Evolutionary conservation across 2,888 invertebrate species (phyloP).

Genomic region (Scotopteryx bipunctaria): DNA sequence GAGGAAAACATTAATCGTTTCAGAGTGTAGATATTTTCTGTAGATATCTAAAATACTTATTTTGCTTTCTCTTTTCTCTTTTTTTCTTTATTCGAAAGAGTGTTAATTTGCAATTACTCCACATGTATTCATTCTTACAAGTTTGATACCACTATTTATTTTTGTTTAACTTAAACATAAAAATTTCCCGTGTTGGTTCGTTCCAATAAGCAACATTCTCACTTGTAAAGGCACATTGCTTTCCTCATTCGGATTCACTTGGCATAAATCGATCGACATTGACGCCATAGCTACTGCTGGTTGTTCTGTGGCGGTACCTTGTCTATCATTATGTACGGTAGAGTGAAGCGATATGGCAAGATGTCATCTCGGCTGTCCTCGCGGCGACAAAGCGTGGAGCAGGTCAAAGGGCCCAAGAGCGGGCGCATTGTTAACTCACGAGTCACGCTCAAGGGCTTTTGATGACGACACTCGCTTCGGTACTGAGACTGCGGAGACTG

Average conservation of each 20-base stretch:
- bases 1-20: conserved; percentile 64
- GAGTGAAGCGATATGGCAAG: conserved; percentile 45
- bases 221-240: background rate
- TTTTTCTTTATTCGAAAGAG: too few relatives aligned
- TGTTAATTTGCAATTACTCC: too few relatives aligned
- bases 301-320: conserved; percentile 2
- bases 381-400: conserved; percentile 72
- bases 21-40: conserved; percentile 28
- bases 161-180: background rate
- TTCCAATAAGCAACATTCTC: conserved; percentile 5
- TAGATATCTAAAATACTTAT: conserved; percentile 1
- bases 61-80: too few relatives aligned
- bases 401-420: conserved; percentile 73
- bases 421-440: conserved; percentile 77
- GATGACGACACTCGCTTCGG: conserved; percentile 66
- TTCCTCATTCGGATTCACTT: conserved; percentile 2
- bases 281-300: background rate
- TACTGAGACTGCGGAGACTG: conserved; percentile 36
- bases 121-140: too few relatives aligned
- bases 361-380: conserved; percentile 70
- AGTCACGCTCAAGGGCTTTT: conserved; percentile 74
- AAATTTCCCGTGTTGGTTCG: background rate
- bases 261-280: conserved; percentile 2
- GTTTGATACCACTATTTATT: background rate
- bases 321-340: conserved; percentile 25